A percentile compares a stretch with the other conserved stretches of the same genome.
phyloP scores from a whole-genome alignment of 2,888 invertebrate species.

The Theretra japonica region DNA sequence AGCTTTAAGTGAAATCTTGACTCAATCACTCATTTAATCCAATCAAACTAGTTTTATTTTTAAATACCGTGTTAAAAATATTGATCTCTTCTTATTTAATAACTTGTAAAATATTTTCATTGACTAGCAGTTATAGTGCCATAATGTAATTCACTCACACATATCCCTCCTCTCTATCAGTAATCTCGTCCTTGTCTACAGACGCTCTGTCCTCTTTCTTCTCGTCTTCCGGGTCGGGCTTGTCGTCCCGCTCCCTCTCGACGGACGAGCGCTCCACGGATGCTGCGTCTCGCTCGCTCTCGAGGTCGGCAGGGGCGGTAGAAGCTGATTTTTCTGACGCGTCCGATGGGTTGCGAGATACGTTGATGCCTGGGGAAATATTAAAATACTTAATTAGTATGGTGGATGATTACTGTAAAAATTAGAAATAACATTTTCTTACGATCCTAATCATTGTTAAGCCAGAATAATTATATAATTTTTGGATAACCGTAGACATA shows the following conservation, averaged over 20 bases:
- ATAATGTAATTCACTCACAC: no score
- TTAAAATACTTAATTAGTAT: not conserved
- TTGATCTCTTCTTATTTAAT: no score
- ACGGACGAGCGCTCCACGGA: conserved; percentile 44
- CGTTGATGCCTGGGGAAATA: conserved; percentile 63
- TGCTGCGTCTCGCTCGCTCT: conserved; percentile 46
- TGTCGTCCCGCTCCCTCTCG: conserved; percentile 46
- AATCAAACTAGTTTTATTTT: no score
- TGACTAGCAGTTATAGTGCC: no score
- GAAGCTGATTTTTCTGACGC: conserved; percentile 62
- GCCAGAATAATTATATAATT: no score
- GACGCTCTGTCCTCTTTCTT: conserved; percentile 44
- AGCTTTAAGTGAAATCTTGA: no score
- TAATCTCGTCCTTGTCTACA: conserved; percentile 46
- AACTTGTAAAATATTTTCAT: no score
- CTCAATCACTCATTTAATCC: no score
- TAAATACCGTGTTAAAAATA: no score
- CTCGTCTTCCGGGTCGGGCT: conserved; percentile 36
- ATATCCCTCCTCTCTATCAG: conserved; percentile 52
- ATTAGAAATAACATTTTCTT: no score
- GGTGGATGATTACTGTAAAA: no score
- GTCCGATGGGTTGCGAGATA: conserved; percentile 77
- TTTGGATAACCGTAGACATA: not conserved
- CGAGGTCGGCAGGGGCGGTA: conserved; percentile 45
- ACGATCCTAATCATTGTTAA: no score